A percentile compares a stretch with the other conserved stretches of the same genome.
phyloP scores from a whole-genome alignment of 2,113 vertebrate species.

The Puntigrus tetrazona region DNA sequence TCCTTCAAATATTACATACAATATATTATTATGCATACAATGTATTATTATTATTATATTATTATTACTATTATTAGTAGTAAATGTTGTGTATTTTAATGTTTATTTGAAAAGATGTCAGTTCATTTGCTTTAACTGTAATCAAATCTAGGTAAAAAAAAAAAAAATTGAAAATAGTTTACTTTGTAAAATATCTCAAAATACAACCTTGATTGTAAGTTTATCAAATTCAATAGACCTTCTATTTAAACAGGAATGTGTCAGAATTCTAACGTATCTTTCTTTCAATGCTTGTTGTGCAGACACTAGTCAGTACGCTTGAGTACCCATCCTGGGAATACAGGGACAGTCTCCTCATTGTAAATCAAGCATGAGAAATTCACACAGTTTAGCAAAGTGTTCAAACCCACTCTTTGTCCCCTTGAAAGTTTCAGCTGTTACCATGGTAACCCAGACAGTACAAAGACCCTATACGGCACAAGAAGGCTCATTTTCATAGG shows the following conservation, averaged over 20 bases:
- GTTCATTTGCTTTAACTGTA: neutral
- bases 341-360: neutral
- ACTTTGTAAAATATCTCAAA: neutral
- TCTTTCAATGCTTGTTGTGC: neutral
- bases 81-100: neutral
- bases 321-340: slow-evolving; percentile 3
- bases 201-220: neutral
- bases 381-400: neutral
- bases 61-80: neutral
- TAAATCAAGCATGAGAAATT: slow-evolving; percentile 38
- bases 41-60: no score
- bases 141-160: neutral
- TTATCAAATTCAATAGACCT: neutral
- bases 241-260: neutral
- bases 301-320: neutral
- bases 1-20: neutral
- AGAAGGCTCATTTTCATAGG: neutral
- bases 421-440: neutral
- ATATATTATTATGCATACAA: no score
- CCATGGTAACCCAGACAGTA: slow-evolving; percentile 17
- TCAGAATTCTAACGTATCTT: neutral
- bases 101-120: neutral
- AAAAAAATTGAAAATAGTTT: neutral
- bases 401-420: slow-evolving; percentile 11
- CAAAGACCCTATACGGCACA: slow-evolving; percentile 1